These are phyloP conservation scores for Chelon labrosus DNA, from an alignment of 2,797 vertebrate genomes.

Conservation along the genomic window DNA sequence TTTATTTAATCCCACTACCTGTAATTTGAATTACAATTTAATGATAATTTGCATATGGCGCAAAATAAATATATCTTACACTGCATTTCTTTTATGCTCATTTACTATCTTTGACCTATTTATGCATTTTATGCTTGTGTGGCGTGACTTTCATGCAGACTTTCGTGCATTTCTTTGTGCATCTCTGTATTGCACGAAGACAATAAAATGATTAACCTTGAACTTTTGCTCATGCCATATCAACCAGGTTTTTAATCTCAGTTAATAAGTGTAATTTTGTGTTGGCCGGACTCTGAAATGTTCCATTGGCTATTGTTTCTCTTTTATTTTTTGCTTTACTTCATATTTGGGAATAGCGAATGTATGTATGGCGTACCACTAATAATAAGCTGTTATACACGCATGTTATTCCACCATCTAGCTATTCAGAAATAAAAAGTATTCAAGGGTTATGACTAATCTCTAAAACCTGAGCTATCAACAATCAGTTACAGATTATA, in stretches of 20 bases:
- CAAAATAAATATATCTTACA: too few relatives aligned
- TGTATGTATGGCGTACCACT: not conserved
- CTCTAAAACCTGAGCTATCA: conserved; percentile 8
- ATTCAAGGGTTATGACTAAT: not conserved
- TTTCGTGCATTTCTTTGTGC: not conserved
- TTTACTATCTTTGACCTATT: not conserved
- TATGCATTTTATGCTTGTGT: not conserved
- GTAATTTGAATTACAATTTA: too few relatives aligned
- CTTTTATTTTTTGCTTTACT: too few relatives aligned
- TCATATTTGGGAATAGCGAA: too few relatives aligned
- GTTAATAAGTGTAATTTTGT: not conserved
- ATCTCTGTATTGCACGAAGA: not conserved
- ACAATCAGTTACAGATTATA: not conserved
- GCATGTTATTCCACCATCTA: not conserved
- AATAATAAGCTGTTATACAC: too few relatives aligned
- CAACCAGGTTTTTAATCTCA: not conserved
- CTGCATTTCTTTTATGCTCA: not conserved
- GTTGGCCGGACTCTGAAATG: too few relatives aligned
- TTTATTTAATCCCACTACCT: too few relatives aligned
- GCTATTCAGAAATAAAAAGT: not conserved
- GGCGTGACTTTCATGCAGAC: too few relatives aligned
- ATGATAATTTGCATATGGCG: too few relatives aligned
- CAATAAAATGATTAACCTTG: not conserved
- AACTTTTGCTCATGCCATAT: not conserved
- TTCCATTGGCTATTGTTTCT: too few relatives aligned